A percentile compares a stretch with the other conserved stretches of the same genome.
These are phyloP conservation scores for Trichonephila inaurata DNA, from an alignment of 1,140 invertebrate species.

Conservation along the genomic window DNA sequence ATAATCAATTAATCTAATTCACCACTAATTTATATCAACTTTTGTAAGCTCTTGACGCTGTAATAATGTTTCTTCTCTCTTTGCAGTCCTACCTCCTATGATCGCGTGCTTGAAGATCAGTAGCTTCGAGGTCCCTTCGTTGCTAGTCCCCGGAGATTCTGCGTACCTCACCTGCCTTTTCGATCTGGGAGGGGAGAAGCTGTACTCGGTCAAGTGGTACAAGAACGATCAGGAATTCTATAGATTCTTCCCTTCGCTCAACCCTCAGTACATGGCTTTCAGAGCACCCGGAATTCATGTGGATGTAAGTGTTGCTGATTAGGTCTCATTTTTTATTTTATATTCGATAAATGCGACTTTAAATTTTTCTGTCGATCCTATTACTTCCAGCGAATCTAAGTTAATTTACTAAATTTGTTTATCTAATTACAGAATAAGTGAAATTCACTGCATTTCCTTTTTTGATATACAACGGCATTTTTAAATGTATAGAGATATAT, in stretches of 20 bases:
- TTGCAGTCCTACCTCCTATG: conserved; percentile 47
- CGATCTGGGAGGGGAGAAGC: conserved; percentile 80
- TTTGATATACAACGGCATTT: too few species aligned
- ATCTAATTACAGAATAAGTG: too few species aligned
- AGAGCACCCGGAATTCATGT: conserved; percentile 69
- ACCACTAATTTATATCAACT: too few species aligned
- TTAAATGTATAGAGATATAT: too few species aligned
- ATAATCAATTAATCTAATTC: too few species aligned
- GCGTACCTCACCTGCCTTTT: conserved; percentile 79
- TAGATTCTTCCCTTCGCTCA: conserved; percentile 85
- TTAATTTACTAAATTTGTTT: too few species aligned
- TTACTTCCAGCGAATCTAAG: too few species aligned
- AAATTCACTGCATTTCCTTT: too few species aligned
- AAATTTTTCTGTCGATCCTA: too few species aligned
- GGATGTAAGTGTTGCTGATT: conserved; percentile 60
- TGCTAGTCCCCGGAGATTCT: conserved; percentile 60
- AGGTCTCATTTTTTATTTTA: too few species aligned
- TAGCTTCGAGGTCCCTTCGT: conserved; percentile 61
- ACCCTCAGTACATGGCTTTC: conserved; percentile 73
- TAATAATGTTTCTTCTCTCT: neutral
- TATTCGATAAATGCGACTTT: too few species aligned
- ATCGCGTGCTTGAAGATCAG: conserved; percentile 54
- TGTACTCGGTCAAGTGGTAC: conserved; percentile 82
- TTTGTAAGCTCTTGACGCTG: too few species aligned
- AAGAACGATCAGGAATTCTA: conserved; percentile 84